phyloP scores from a whole-genome alignment of 2,113 vertebrate genomes.

The Ursus arctos region DNA sequence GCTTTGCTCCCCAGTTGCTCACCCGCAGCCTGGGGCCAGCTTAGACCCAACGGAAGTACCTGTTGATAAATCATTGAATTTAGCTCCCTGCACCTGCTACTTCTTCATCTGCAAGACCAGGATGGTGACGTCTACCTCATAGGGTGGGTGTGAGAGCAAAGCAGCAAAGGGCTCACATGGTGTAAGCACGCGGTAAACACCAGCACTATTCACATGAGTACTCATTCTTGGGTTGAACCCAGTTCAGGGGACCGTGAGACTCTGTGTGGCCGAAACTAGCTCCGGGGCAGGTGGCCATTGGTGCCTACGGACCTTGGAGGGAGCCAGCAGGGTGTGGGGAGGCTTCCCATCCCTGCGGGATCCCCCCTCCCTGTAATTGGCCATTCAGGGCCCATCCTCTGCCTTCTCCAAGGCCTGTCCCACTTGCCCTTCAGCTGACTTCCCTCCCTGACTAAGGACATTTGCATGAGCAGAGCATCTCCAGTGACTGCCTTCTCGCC shows the following conservation, averaged over 20 bases:
- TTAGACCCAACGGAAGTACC: neutral
- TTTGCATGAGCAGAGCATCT: conserved; percentile 61
- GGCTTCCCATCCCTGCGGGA: neutral
- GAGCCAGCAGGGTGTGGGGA: neutral
- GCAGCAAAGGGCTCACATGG: neutral
- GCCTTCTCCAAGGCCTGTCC: neutral
- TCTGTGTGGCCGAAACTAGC: neutral
- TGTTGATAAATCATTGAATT: neutral
- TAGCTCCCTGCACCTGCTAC: neutral
- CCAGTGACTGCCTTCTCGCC: neutral
- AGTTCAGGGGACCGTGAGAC: neutral
- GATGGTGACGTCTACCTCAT: neutral
- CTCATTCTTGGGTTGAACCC: neutral
- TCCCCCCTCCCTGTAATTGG: too few relatives aligned
- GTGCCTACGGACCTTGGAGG: neutral
- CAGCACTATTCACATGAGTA: accelerated
- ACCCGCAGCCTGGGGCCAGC: neutral
- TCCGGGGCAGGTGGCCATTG: neutral
- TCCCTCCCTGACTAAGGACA: conserved; percentile 1
- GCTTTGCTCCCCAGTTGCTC: neutral
- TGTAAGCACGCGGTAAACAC: too few relatives aligned
- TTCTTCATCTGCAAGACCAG: neutral
- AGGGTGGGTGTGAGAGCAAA: too few relatives aligned
- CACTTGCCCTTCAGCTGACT: conserved; percentile 61
- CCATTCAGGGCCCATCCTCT: neutral